Base-by-base conservation (phyloP, 2,797 vertebrate species). In the Meriones psammophilus region DNA sequence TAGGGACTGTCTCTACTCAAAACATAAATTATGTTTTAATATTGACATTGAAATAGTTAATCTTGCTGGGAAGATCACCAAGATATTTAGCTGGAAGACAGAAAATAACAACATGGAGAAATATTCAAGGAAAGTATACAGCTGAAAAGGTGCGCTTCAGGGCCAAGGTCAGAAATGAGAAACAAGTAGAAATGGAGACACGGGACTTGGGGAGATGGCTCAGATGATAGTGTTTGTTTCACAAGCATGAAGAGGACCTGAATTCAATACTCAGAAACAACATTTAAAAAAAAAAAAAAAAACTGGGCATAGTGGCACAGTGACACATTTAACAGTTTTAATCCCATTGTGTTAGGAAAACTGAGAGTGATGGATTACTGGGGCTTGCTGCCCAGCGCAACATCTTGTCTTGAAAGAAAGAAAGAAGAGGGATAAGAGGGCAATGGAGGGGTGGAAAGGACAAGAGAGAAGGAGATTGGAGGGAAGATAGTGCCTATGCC, bases 21-120 rank as follows among this genome's bases (percentile, higher is more conserved):
- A 88, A 50, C 22, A 79, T 60, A 93, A 93, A 80, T 69, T 30
- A 64, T 56, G 24, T 13, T 93, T 60, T 80, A 97, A 79, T 9
- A 30, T 77, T 90, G 42, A 60, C 73, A 88, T 36, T 56, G 60
- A 85, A 88, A 88, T 85, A 69, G 18, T 13, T 71, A 77, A 93
- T 71, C 42, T 94, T 81, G 3, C 46, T 80, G 10, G 77, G 54
- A 93, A 77, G 13, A 85, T 1, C 20, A 80, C 3, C 73, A 66
- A 30, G 18, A 88, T 22, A 22, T 78, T 54, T 74, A 54, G 10
- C 42, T 77, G 18, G 69, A 87, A 83, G 26, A 28, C 42, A 87
- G 22, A 5, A 60, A 54, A 86, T 60, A 50, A 22, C 1, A 2
- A 33, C 26, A 39, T 3, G 24, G 69, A 83, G 33, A 88, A 78